Evolutionary conservation across 2,888 invertebrate species (phyloP), one percentile per base, ranked within the genome.

Genomic region (Sesia apiformis): DNA sequence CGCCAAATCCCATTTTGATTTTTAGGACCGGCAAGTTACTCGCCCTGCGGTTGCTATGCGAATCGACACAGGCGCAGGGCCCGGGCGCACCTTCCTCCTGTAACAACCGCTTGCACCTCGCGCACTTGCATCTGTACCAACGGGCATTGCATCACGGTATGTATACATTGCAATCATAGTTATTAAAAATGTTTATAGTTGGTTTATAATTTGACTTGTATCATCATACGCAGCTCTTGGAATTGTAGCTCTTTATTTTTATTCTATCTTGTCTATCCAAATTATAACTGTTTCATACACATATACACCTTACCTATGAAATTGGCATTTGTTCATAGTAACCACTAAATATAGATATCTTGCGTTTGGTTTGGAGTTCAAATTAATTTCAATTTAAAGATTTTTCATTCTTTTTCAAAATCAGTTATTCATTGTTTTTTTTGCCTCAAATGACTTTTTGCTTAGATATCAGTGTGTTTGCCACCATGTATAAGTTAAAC

Each of bases 21-120:
- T 53, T 0, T 57, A 88, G 92, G 65, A 86, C 91, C 57, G 98
- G 98, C 54, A 97, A 97, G 82, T 82, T 98, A 57, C 92, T 94
- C 67, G 98, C 98, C 0, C 92, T 97, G 67, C 94, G 96, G 65
- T 84, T 98, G 63, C 91, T 98, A 58, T 97, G 98, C 84, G 95
- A 96, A 55, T 91, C 98, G 58, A 94, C 96, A 56, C 92, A 95
- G 52, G 93, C 95, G 77, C 95, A 96, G 72, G 93, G 95, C 52
- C 90, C 91, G 23, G 86, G 88, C 53, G 84, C 89, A 54, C 87
- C 92, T 1, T 78, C 85, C 3, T 76, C 84, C 3, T 85, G 89
- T 78, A 84, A 79, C 78, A 82, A 85, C 66, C 74, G 91, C 59
- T 82, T 94, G 67, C 86, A 93, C 70, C 80, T 91, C 62, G 94